These are phyloP conservation scores for Phrynocephalus versicolor DNA, from an alignment of 2,113 vertebrate species.

Conservation along the genomic window DNA sequence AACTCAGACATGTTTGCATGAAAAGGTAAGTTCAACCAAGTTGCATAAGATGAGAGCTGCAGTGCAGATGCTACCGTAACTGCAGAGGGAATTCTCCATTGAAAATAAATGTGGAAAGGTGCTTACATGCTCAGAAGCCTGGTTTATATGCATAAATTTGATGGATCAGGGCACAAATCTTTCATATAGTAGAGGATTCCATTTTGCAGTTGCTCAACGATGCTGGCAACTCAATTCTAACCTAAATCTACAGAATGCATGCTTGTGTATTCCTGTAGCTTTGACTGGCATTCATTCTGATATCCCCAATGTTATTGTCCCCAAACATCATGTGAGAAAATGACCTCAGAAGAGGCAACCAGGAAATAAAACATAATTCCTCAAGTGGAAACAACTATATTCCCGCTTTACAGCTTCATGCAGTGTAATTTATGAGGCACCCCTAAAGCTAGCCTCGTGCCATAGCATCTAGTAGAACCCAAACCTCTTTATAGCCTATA, in stretches of 20 bases:
- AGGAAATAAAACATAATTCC: conserved; percentile 3
- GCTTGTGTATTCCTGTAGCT: neutral
- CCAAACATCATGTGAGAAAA: neutral
- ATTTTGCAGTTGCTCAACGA: neutral
- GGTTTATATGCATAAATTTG: neutral
- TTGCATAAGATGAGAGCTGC: neutral
- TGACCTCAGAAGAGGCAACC: neutral
- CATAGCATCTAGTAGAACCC: neutral
- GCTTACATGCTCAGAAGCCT: neutral
- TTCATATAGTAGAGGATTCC: neutral
- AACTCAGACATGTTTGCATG: neutral
- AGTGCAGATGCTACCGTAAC: neutral
- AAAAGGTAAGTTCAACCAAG: neutral
- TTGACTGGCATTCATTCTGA: neutral
- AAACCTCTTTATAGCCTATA: neutral
- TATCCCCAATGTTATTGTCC: neutral
- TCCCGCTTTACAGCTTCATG: neutral
- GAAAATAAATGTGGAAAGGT: neutral
- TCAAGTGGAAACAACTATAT: neutral
- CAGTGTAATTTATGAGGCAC: conserved; percentile 1
- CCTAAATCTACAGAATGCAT: neutral
- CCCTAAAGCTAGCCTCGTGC: neutral
- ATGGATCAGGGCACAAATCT: neutral
- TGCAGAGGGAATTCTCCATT: no score
- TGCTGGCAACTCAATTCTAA: neutral